Evolutionary conservation across 1,140 invertebrate genomes (phyloP), one percentile per base, ranked within the genome.

Genomic region (Dendroctonus valens): DNA sequence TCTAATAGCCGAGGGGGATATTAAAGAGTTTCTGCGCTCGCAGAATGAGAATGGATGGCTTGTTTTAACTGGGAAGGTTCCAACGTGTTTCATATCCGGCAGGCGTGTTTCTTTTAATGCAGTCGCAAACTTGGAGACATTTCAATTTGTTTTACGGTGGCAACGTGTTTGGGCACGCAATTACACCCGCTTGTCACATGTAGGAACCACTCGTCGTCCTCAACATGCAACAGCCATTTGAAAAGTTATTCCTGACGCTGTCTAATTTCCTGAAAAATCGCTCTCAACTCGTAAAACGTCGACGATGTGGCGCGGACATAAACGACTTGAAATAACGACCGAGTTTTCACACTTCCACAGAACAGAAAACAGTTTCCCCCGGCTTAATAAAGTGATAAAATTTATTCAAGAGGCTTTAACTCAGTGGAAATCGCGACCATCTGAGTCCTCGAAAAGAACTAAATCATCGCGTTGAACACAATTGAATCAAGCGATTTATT

Each of bases 381-480:
- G 37, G 53, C 62, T 65, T 58, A 65, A 65, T 65, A 65, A 65
- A 65, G 63, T 57, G 42, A 52, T 59, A 57, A 65, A 65, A 65
- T 65, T 65, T 65, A 65, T 65, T 65, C 63, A 59, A 65, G 55
- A 59, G 55, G 63, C 44, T 65, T 59, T 59, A 52, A 57, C 39
- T 58, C 63, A 65, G 54, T 65, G 12, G 52, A 11, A 44, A 65
- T 65, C 63, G 53, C 41, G 55, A 40, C 54, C 63, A 65, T 59
- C 55, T 41, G 63, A 65, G 54, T 46, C 46, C 60, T 63, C 46
- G 60, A 63, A 63, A 46, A 44, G 50, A 11, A 54, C 50, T 63
- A 51, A 60, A 46, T 60, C 57, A 59, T 48, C 12, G 42, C 41
- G 37, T 48, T 63, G 39, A 57, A 65, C 37, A 46, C 54, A 38